phyloP scores from a whole-genome alignment of 1,140 invertebrate genomes.

The Fopius arisanus region DNA sequence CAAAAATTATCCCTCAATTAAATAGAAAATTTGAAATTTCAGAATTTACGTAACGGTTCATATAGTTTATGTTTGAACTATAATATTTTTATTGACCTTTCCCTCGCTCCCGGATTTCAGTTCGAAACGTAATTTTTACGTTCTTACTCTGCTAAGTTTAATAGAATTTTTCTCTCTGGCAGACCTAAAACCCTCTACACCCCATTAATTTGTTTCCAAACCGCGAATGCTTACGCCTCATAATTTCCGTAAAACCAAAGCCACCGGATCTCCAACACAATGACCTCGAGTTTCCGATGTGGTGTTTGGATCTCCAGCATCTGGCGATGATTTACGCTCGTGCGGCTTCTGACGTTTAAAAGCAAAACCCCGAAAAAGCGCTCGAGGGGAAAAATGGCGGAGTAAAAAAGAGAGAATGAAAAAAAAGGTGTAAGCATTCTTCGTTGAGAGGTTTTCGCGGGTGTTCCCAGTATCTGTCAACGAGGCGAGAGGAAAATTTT shows the following conservation, averaged over 20 bases:
- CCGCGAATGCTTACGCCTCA: neutral
- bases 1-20: no score
- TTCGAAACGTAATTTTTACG: no score
- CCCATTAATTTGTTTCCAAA: neutral
- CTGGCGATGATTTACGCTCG: constrained; percentile 12
- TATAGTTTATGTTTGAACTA: no score
- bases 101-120: no score
- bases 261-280: neutral
- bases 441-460: neutral
- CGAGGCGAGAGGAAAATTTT: neutral
- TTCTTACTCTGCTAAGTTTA: no score
- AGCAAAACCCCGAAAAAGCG: neutral
- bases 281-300: neutral
- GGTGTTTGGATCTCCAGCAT: constrained; percentile 19
- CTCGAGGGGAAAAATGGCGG: neutral
- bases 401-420: neutral
- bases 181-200: neutral
- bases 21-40: no score
- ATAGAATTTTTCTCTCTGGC: neutral
- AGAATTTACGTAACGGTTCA: no score
- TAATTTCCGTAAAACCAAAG: constrained; percentile 3
- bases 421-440: neutral
- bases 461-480: neutral
- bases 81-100: no score
- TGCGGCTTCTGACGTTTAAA: neutral